phyloP scores from a whole-genome alignment of 2,888 invertebrate genomes.

The Octonoba sinensis region DNA sequence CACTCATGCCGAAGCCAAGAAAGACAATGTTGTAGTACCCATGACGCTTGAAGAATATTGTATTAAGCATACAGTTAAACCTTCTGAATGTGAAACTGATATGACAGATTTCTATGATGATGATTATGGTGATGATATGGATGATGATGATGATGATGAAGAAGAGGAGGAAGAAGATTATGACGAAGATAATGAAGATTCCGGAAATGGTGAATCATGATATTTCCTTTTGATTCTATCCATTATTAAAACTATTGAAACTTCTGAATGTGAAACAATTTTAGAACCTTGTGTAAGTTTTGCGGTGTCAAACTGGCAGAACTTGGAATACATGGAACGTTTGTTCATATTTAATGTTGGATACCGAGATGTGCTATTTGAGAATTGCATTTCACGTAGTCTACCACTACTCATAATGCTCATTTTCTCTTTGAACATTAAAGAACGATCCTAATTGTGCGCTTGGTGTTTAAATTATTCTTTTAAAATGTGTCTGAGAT shows the following conservation, averaged over 20 bases:
- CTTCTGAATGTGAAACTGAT: constrained; percentile 85
- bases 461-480: constrained; percentile 49
- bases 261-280: constrained; percentile 42
- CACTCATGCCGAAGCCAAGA: constrained; percentile 93
- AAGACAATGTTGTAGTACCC: constrained; percentile 96
- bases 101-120: constrained; percentile 97
- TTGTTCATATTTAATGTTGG: too few species aligned
- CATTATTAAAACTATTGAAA: constrained; percentile 22
- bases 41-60: constrained; percentile 98
- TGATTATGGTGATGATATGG: constrained; percentile 83
- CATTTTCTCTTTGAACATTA: constrained; percentile 42
- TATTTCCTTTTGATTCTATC: constrained; percentile 12
- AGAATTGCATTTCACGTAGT: constrained; percentile 35
- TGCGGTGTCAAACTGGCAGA: constrained; percentile 32
- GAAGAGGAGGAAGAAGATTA: constrained; percentile 70
- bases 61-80: constrained; percentile 87
- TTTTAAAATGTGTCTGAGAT: constrained; percentile 42
- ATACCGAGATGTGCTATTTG: constrained; percentile 26
- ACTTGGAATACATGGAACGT: neutral
- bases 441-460: constrained; percentile 16
- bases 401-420: constrained; percentile 51
- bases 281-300: constrained; percentile 48
- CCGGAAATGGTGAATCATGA: constrained; percentile 94
- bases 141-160: constrained; percentile 74
- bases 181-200: constrained; percentile 72